Conservation (phyloP, 2,113 vertebrate genomes). For the Phocoena sinus region DNA sequence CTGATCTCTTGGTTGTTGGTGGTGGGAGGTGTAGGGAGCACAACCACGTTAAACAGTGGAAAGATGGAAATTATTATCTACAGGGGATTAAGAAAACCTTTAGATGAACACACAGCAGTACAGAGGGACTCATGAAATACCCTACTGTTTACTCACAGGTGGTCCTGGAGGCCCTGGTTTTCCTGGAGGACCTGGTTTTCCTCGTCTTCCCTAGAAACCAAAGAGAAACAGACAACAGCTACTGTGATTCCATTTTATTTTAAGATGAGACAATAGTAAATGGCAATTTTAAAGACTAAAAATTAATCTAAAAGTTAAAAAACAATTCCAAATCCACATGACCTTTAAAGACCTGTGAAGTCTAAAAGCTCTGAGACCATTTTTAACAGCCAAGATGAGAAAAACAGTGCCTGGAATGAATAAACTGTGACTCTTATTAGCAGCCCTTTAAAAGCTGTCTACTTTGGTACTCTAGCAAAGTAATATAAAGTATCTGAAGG, state of each 20-base stretch:
- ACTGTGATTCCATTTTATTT: neutral
- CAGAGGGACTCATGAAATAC: neutral
- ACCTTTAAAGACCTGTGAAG: neutral
- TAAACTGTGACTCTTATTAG: neutral
- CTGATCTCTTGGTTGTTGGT: neutral
- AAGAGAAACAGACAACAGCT: constrained; percentile 46
- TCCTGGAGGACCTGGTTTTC: constrained; percentile 83
- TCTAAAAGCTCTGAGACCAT: neutral
- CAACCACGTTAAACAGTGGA: neutral
- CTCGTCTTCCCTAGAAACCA: constrained; percentile 82
- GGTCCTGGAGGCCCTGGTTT: constrained; percentile 83
- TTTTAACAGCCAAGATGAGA: constrained; percentile 22
- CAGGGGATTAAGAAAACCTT: neutral
- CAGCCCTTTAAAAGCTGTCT: neutral
- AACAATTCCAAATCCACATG: neutral
- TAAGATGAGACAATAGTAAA: constrained; percentile 33
- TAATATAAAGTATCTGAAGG: neutral
- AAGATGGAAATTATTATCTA: neutral
- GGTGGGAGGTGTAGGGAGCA: neutral
- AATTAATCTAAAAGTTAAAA: constrained; percentile 17
- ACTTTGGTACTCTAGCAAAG: neutral
- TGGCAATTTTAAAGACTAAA: neutral
- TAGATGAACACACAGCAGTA: neutral
- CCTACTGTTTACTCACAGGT: constrained; percentile 79
- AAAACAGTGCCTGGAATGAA: neutral